phyloP scores from a whole-genome alignment of 2,113 vertebrate species.

The Zosterops japonicus region DNA sequence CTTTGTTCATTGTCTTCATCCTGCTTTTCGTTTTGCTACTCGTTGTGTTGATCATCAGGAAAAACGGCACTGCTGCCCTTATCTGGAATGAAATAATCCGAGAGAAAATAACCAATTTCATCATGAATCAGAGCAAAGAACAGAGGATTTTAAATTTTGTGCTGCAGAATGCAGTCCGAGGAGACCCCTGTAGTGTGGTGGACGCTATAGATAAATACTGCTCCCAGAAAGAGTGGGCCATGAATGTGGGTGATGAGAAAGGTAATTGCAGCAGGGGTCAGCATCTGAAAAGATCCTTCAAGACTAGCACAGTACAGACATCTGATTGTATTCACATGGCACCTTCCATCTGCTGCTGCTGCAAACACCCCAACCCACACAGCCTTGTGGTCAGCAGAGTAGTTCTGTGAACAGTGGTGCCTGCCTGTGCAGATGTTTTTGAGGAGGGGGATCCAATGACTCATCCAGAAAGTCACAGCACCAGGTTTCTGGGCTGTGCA shows the following conservation, averaged over 20 bases:
- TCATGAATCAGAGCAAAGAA: conserved; percentile 71
- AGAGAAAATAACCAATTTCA: conserved; percentile 59
- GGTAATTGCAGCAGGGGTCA: conserved; percentile 65
- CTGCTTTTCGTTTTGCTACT: conserved; percentile 54
- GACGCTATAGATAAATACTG: conserved; percentile 82
- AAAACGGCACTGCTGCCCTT: not conserved
- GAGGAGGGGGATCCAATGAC: not conserved
- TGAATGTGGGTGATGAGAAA: conserved; percentile 88
- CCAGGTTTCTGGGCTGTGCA: not conserved
- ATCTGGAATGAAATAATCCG: conserved; percentile 65
- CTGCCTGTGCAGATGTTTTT: not conserved
- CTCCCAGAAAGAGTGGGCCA: conserved; percentile 84
- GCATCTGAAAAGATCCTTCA: not conserved
- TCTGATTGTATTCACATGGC: not conserved
- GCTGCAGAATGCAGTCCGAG: conserved; percentile 77
- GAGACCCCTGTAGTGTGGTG: conserved; percentile 81
- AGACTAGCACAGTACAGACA: not conserved
- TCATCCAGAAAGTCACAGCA: not conserved
- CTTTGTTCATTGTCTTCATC: conserved; percentile 9
- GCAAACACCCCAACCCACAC: not conserved
- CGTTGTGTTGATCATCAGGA: conserved; percentile 31
- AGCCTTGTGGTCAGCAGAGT: not conserved
- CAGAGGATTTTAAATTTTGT: conserved; percentile 81
- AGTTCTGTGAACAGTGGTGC: not conserved
- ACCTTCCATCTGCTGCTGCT: not conserved